phyloP scores from a whole-genome alignment of 2,888 invertebrate genomes.

The Lumbricus terrestris region DNA sequence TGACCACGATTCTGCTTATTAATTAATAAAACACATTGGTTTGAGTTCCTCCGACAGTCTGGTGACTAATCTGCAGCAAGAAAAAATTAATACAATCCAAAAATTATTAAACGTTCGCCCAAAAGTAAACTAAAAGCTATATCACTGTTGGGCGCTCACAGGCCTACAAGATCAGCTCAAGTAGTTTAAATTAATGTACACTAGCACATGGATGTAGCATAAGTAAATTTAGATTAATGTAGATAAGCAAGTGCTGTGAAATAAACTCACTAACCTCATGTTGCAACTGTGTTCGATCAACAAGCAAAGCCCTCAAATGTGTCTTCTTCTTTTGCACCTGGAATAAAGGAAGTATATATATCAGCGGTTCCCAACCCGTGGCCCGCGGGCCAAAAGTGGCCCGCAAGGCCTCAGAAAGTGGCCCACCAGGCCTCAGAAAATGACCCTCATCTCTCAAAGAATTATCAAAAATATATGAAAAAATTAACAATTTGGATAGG shows the following conservation, averaged over 20 bases:
- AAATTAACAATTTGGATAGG: too few species aligned
- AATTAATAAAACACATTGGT: background rate
- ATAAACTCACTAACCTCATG: conserved; percentile 63
- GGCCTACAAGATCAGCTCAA: background rate
- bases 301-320: conserved; percentile 67
- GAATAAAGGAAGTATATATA: too few species aligned
- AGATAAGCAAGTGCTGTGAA: background rate
- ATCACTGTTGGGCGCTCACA: background rate
- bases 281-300: conserved; percentile 70
- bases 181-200: too few species aligned
- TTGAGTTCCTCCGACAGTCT: background rate
- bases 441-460: too few species aligned
- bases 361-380: too few species aligned
- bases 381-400: too few species aligned
- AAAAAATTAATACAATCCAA: background rate
- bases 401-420: too few species aligned
- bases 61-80: background rate
- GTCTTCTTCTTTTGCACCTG: conserved; percentile 66
- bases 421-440: too few species aligned
- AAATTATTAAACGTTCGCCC: background rate
- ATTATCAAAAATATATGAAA: too few species aligned
- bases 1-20: background rate
- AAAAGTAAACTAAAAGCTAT: background rate
- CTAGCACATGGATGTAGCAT: background rate
- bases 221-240: background rate